A percentile compares a stretch with the other conserved stretches of the same genome.
phyloP scores from a whole-genome alignment of 1,140 invertebrate genomes.

The Cataglyphis hispanica region DNA sequence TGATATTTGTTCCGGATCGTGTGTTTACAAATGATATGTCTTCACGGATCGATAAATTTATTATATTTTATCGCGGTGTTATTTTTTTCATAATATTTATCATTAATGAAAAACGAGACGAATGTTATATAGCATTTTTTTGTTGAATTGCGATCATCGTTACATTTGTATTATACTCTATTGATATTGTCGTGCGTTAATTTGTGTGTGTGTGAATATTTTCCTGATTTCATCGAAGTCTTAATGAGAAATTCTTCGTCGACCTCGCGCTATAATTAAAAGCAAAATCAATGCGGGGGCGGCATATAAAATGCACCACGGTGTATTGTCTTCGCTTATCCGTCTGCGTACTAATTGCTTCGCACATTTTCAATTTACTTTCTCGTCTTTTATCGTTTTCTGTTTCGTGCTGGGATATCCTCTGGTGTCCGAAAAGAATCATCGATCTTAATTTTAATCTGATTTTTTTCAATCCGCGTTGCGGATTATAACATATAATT shows the following conservation, averaged over 20 bases:
- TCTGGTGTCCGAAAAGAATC: neutral
- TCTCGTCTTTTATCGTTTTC: conserved; percentile 22
- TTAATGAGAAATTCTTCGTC: conserved; percentile 40
- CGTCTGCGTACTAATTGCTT: conserved; percentile 38
- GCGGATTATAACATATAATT: neutral
- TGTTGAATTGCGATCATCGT: neutral
- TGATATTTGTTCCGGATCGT: conserved; percentile 9
- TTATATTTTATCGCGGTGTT: neutral
- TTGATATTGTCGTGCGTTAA: neutral
- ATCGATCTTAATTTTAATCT: neutral
- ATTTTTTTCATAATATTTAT: neutral
- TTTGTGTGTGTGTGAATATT: neutral
- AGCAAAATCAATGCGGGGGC: conserved; percentile 39
- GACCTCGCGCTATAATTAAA: conserved; percentile 42
- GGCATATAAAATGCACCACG: conserved; percentile 16
- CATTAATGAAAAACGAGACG: neutral
- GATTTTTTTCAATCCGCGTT: neutral
- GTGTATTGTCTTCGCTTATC: conserved; percentile 31
- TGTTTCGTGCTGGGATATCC: neutral
- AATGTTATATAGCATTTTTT: neutral
- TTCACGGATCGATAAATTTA: neutral
- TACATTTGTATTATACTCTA: neutral
- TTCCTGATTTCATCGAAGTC: conserved; percentile 3
- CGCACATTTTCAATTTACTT: conserved; percentile 51
- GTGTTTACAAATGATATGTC: neutral